Evolutionary conservation across 2,888 invertebrate genomes (phyloP).

Genomic region (Strigamia maritima): DNA sequence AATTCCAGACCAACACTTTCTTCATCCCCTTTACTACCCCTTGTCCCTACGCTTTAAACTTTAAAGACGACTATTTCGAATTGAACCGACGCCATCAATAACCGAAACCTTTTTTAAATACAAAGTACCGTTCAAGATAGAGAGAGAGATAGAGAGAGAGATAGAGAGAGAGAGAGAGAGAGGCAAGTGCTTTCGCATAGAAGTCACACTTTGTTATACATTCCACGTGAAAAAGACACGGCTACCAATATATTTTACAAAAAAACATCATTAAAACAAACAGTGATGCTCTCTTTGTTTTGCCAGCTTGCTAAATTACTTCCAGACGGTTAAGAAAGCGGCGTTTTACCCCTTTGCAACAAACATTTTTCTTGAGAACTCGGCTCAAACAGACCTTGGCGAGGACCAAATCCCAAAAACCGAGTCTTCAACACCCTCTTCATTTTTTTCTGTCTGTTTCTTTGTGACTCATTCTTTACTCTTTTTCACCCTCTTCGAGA

Average conservation of each 20-base stretch:
- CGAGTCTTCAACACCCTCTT: neutral
- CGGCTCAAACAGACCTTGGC: neutral
- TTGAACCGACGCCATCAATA: neutral
- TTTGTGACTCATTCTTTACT: constrained; percentile 16
- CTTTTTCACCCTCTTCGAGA: constrained; percentile 11
- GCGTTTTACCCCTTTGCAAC: neutral
- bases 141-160: too few relatives aligned
- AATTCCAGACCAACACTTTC: constrained; percentile 15
- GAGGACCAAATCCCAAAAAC: neutral
- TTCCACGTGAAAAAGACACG: neutral
- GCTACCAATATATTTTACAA: neutral
- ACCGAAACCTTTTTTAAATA: neutral
- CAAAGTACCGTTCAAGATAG: neutral
- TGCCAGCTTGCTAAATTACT: neutral
- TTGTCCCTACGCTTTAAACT: neutral
- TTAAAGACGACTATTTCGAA: neutral
- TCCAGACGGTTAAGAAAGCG: neutral
- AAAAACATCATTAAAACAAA: neutral
- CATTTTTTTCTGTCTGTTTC: neutral
- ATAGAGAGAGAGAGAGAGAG: too few relatives aligned
- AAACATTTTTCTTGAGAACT: neutral
- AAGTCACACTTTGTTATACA: neutral
- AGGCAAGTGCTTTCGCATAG: neutral
- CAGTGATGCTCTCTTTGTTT: constrained; percentile 1
- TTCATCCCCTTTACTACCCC: neutral